Evolutionary conservation across 1,140 invertebrate species (phyloP), one percentile per base, ranked within the genome.

Genomic region (Cheumatopsyche charites): DNA sequence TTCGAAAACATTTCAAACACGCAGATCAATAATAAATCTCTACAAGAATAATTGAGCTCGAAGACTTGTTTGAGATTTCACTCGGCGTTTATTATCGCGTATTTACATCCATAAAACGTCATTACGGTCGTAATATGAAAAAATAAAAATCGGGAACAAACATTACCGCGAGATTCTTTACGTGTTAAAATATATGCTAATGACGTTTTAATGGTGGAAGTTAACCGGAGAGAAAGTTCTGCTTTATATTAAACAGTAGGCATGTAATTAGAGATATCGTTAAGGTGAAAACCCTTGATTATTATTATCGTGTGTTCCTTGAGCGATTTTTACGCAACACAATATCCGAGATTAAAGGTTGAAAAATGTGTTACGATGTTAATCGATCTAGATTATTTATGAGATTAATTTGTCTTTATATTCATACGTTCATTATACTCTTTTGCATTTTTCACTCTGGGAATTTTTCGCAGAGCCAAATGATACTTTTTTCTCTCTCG

Each of bases 151-250:
- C 55, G 23, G 55, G 55, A 58, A 58, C 55, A 58, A 58, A 58
- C 55, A 58, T 58, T 58, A 58, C 55, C 23, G 29, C 55, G 55
- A 58, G 55, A 58, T 58, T 58, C 55, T 58, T 58, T 58, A 58
- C 55, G 55, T 58, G 55, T 58, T 58, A 58, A 58, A 58, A 58
- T 58, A 58, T 58, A 58, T 58, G 55, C 55, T 58, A 58, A 58
- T 58, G 55, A 58, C 55, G 55, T 58, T 58, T 58, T 58, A 58
- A 58, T 58, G 55, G 55, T 58, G 19, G 55, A 58, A 58, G 55
- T 58, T 58, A 58, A 58, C 55, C 19, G 55, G 23, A 58, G 55
- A 58, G 55, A 58, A 58, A 58, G 55, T 58, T 58, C 55, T 58
- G 55, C 55, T 58, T 58, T 58, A 58, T 58, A 58, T 58, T 58